Base-by-base conservation (phyloP, 2,113 vertebrate genomes). In the Zootoca vivipara region DNA sequence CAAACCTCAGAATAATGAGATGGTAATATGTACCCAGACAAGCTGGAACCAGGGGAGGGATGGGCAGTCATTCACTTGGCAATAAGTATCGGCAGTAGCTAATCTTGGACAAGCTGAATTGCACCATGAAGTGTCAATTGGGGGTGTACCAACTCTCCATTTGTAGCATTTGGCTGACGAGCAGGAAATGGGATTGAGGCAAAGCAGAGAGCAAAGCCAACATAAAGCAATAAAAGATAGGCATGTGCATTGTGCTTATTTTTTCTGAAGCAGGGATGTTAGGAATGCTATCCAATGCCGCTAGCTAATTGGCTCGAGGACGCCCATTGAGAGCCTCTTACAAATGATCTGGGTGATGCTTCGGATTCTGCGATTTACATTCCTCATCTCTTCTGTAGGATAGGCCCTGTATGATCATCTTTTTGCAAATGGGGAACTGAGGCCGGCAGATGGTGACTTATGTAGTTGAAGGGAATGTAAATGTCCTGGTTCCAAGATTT, bases 141-240 rank as follows among this genome's bases (percentile, higher is more conserved):
- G 89, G 62, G 35, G 15, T 5, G 78, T 15, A 10, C 0, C 8
- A 12, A 5, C 64, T 70, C 88, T 72, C 56, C 82, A 77, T 78
- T 35, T 89, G 87, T 58, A 30, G 1, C 0, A 8, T 38, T 82
- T 26, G 84, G 84, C 78, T 62, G 62, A 62, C 7, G 42, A 3
- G 2, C 6, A 35, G 3, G 0, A 75, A 91, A 80, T 52, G 56
- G 4, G 28, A 85, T 86, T 85, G 67, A 77, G 80, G 38, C 80
- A 28, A 87, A 94, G 40, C n/a, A 56, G 24, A 81, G 81, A 69
- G 4, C 0, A 0, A 42, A 86, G 30, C 62, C 70, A 86, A 86
- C 12, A 42, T 18, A 91, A 89, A 58, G 82, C 42, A 91, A 70
- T 83, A 56, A 33, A 74, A 58, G 65, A 73, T n/a, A 83, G 83